phyloP scores from a whole-genome alignment of 2,113 vertebrate genomes.

The Polypterus senegalus region DNA sequence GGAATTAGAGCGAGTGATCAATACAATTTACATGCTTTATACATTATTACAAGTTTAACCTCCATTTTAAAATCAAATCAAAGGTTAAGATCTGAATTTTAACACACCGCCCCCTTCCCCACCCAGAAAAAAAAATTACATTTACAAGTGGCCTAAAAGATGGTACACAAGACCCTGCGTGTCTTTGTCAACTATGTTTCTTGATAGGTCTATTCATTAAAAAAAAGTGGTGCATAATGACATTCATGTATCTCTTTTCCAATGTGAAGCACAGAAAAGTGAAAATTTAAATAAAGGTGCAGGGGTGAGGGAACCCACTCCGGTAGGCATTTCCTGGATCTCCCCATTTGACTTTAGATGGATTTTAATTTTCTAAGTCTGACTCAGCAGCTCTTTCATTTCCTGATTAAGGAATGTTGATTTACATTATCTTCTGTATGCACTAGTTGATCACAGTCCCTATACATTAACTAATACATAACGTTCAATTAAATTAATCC shows the following conservation, averaged over 20 bases:
- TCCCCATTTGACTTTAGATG: slow-evolving; percentile 64
- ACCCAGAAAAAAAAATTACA: too few species aligned
- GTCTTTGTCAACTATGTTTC: neutral
- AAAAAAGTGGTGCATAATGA: slow-evolving; percentile 61
- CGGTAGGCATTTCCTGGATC: slow-evolving; percentile 46
- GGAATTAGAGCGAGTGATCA: slow-evolving; percentile 1
- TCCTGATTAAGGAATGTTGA: slow-evolving; percentile 97
- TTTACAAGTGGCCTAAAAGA: too few species aligned
- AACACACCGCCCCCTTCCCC: too few species aligned
- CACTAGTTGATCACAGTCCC: slow-evolving; percentile 70
- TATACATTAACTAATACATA: slow-evolving; percentile 91
- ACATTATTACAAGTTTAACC: too few species aligned
- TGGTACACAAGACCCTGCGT: neutral
- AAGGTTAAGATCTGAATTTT: too few species aligned
- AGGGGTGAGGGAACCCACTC: slow-evolving; percentile 25
- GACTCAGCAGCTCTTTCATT: slow-evolving; percentile 89
- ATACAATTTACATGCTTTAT: too few species aligned
- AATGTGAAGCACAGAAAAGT: slow-evolving; percentile 39
- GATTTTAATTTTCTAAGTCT: slow-evolving; percentile 59
- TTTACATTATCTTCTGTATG: slow-evolving; percentile 68
- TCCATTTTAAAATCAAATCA: too few species aligned
- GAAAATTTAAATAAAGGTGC: slow-evolving; percentile 32
- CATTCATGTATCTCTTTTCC: slow-evolving; percentile 71
- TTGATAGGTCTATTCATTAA: slow-evolving; percentile 13
- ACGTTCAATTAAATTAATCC: slow-evolving; percentile 86